Base-by-base conservation (phyloP, 1,140 invertebrate genomes). In the Bombyx mori region DNA sequence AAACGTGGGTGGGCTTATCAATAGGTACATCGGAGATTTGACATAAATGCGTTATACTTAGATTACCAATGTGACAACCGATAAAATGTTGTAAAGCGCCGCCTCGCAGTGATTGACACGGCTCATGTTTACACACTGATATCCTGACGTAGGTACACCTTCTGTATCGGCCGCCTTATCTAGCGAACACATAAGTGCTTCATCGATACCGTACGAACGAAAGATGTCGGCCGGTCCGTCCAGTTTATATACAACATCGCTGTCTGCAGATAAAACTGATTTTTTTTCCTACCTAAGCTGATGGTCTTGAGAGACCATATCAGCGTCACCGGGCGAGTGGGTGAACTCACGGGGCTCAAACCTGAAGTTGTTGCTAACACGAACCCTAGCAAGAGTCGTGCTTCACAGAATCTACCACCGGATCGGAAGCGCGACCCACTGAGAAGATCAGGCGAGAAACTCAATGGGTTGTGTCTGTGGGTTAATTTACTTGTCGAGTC, bases 21-120 rank as follows among this genome's bases (percentile, higher is more conserved):
- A 57, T 63, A 61, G 70, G 68, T 75, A 79, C 69, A 82, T 84
- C 78, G 71, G 58, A 77, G 77, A 86, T 82, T 82, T 86, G 81
- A 82, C 78, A 80, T 79, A 86, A 84, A 86, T 84, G 79, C 77
- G 78, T 82, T 79, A 77, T 77, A 79, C 68, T 75, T 77, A 79
- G 80, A 80, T 82, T 82, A 67, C 58, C 44, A 67, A 82, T 82
- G 72, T 77, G 79, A 81, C 73, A 79, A 77, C 67, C 63, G 81
- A 84, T 84, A 84, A 82, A 75, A 77, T 71, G 70, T 82, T 79
- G 75, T 82, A 77, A 86, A 74, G 81, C 61, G 75, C 82, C 82
- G 82, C 82, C 75, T 75, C 64, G 75, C 66, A 61, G 70, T 86
- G 81, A 84, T 82, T 86, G 82, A 86, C 81, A 82, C 71, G 53